These are phyloP conservation scores for Chrysochloris asiatica DNA, from an alignment of 2,113 vertebrate genomes.

Conservation along the genomic window DNA sequence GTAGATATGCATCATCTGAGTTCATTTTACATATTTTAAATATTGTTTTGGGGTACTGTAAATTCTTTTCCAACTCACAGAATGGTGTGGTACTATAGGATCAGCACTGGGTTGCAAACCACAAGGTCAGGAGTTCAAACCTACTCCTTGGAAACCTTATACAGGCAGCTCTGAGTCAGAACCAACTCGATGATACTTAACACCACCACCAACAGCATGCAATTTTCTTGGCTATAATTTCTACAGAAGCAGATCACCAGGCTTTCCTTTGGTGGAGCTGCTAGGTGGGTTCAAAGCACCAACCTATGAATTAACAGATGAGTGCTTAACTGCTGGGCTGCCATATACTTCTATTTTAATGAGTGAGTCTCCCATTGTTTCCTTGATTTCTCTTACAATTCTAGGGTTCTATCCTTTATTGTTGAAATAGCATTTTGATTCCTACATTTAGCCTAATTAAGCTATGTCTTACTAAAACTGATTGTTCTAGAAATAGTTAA, in stretches of 20 bases:
- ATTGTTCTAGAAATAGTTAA: background rate
- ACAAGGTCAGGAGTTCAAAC: too few species aligned
- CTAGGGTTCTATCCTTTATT: background rate
- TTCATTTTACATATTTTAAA: background rate
- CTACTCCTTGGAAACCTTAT: too few species aligned
- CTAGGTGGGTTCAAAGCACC: background rate
- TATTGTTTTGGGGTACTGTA: background rate
- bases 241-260: background rate
- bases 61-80: background rate
- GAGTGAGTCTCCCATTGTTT: background rate
- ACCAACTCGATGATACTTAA: too few species aligned
- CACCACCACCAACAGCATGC: too few species aligned
- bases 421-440: background rate
- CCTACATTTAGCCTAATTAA: background rate
- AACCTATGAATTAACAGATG: background rate
- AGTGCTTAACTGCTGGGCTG: background rate
- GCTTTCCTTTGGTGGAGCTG: background rate
- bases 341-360: background rate
- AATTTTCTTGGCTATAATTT: background rate
- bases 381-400: background rate
- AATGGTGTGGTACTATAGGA: background rate
- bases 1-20: too few species aligned
- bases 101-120: too few species aligned
- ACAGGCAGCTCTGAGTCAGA: too few species aligned
- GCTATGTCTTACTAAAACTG: background rate